Base-by-base conservation (phyloP, 2,888 invertebrate genomes). In the Steinernema carpocapsae region DNA sequence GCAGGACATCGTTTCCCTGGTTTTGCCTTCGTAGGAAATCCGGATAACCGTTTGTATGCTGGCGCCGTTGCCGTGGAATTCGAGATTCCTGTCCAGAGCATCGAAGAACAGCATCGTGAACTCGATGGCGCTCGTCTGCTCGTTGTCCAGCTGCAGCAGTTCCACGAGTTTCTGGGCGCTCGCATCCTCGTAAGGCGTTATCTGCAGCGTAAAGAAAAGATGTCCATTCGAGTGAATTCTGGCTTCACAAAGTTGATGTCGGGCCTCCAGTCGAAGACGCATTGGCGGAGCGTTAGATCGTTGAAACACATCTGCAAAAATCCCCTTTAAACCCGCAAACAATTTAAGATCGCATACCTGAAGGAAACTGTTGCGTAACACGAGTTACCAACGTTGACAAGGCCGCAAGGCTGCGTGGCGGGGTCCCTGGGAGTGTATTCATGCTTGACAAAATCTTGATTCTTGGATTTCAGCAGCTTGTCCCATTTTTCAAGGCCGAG, bases 361-460 rank as follows among this genome's bases (percentile, higher is more conserved):
- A 10, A 86, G 78, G 48, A 87, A 87, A 72, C 84, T 84, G 77
- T 86, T 86, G 19, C 83, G 73, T 86, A 86, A 76, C 86, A 86
- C 71, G 79, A 85, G 72, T 86, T 86, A 42, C 85, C 86, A 1
- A 74, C 73, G 72, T 86, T 86, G 17, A 74, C 71, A 0, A 86
- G 77, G 0, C 86, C 86, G 56, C 85, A 83, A 7, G 86, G 86
- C 71, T 80, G 78, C 19, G 79, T 77, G n/a, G 77, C 76, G 19
- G 80, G 37, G 64, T 85, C 81, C 22, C 86, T 78, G 71, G 76
- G 64, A 12, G 70, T 24, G n/a, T 51, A 72, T 1, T 78, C 77
- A 3, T 71, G 43, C 19, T 43, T 22, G 19, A 26, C n/a, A 6
- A 51, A 64, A 17, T 74, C 71, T 29, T 71, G 73, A 32, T 29